Percentiles rank a stretch among this genome's conserved stretches.
These are phyloP conservation scores for Pachyuromys duprasi DNA, from an alignment of 2,797 vertebrate species.

Conservation along the genomic window DNA sequence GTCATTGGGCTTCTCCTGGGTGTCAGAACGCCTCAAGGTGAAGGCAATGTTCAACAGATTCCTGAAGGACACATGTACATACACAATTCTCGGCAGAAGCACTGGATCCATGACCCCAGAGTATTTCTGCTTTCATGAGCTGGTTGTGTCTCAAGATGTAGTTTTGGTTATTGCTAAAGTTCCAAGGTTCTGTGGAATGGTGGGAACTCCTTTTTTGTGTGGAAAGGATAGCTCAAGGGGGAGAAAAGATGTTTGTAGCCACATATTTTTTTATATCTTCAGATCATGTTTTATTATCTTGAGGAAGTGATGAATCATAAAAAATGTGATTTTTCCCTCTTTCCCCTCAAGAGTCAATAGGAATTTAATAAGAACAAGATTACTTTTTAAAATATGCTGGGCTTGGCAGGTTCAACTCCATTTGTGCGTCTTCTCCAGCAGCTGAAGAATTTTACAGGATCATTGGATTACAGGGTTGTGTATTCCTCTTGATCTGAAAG, in stretches of 20 bases:
- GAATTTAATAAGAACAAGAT: constrained; percentile 59
- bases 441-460: constrained; percentile 30
- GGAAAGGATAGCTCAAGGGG: not conserved
- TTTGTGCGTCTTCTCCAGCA: not conserved
- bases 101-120: not conserved
- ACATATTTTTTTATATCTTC: constrained; percentile 38
- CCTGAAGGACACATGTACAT: not conserved
- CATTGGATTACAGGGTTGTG: not conserved
- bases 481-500: constrained; percentile 31
- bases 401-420: not conserved
- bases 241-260: constrained; percentile 8
- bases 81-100: not conserved
- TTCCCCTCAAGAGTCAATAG: constrained; percentile 23
- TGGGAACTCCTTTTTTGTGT: not conserved
- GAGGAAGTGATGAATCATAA: constrained; percentile 53
- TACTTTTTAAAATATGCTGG: constrained; percentile 53
- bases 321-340: not conserved
- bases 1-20: not conserved
- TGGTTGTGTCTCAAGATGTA: not conserved
- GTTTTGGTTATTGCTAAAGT: not conserved
- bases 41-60: not conserved
- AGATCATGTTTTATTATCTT: constrained; percentile 62
- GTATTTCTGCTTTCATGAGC: not conserved
- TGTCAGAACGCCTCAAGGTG: not conserved
- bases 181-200: not conserved